Base-by-base conservation (phyloP, 2,113 vertebrate genomes). In the Choloepus hoffmanni region DNA sequence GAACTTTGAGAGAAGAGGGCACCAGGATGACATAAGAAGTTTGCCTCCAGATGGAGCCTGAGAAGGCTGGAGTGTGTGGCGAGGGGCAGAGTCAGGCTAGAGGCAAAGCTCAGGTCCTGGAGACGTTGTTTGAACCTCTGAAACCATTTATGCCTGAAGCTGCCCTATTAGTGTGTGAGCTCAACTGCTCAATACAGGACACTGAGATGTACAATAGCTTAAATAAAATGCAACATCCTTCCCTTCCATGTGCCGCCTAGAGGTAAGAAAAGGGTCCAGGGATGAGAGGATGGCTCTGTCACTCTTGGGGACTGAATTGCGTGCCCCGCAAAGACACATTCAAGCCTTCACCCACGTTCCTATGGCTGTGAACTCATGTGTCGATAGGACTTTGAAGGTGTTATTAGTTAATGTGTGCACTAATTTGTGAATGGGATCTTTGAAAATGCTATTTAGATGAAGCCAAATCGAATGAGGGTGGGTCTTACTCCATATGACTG, bases 21-120 rank as follows among this genome's bases (percentile, higher is more conserved):
- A 23, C n/a, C n/a, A 18, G 4, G 50, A 4, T 16, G 18, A 3
- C 2, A 0, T 2, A 2, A 58, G 62, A 33, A 43, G 40, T 30
- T 7, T 16, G 30, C 7, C 53, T 92, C 85, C 83, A 43, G n/a
- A 5, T 1, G 76, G 70, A 88, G 68, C n/a, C n/a, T 15, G 24
- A 93, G 43, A 43, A 24, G 4, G 40, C 40, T 82, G 33, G 30
- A 85, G 2, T 0, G 2, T 40, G 0, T 53, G 50, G 24, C 23
- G 24, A 84, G 45, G 28, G 4, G 45, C 55, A 45, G 76, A 36
- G 62, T 36, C 40, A 60, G 58, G 30, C 36, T 62, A 23, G 13
- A 92, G 48, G 33, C 11, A 18, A 81, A 74, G 7, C 65, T 92
- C 63, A 33, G 33, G 88, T 70, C 36, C 53, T 33, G 33, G 26